These are phyloP conservation scores for Neosilurus hyrtlii DNA, from an alignment of 2,797 vertebrate genomes.

Conservation along the genomic window DNA sequence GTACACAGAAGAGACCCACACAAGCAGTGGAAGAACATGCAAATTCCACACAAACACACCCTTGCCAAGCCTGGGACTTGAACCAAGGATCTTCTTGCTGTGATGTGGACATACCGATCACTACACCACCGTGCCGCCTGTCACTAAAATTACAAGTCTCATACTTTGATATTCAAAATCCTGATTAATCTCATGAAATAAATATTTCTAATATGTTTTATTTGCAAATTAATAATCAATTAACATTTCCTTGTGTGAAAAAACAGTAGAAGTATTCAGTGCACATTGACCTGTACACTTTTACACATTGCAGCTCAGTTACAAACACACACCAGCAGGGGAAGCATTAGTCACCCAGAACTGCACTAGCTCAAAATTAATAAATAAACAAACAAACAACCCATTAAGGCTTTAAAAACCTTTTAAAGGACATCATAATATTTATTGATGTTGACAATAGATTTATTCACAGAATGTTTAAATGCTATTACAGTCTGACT, in stretches of 20 bases:
- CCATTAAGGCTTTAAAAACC: not conserved
- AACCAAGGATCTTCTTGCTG: too few species aligned
- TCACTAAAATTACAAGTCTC: not conserved
- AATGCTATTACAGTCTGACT: not conserved
- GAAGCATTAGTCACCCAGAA: slow-evolving; percentile 1
- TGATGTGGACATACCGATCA: too few species aligned
- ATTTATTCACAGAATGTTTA: slow-evolving; percentile 17
- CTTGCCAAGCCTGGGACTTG: too few species aligned
- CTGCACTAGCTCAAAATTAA: not conserved
- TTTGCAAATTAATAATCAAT: not conserved
- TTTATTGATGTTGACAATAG: not conserved
- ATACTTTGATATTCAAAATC: not conserved
- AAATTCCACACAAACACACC: too few species aligned
- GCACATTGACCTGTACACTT: not conserved
- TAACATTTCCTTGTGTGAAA: not conserved
- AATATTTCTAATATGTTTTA: slow-evolving; percentile 20
- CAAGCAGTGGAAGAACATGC: too few species aligned
- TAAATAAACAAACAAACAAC: too few species aligned
- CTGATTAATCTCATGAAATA: not conserved
- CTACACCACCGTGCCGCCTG: too few species aligned
- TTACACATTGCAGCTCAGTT: not conserved
- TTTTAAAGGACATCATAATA: not conserved
- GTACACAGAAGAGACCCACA: too few species aligned
- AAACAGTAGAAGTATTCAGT: not conserved
- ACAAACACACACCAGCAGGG: slow-evolving; percentile 18